A percentile compares a stretch with the other conserved stretches of the same genome.
Evolutionary conservation across 2,113 vertebrate species (phyloP).

Genomic region (Elgaria multicarinata): DNA sequence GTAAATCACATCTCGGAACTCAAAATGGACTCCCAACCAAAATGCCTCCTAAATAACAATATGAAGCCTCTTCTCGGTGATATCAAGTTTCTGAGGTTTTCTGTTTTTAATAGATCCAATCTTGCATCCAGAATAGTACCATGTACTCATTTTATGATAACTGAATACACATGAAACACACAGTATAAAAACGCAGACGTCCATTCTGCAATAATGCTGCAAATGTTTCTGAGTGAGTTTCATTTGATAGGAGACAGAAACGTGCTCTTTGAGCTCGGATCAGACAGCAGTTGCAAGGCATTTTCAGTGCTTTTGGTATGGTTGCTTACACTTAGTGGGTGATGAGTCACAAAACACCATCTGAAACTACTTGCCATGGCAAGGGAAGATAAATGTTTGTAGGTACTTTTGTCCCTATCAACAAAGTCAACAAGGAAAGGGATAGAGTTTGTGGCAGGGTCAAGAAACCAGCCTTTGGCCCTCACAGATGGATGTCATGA

Average conservation of each 20-base stretch:
- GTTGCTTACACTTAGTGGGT: constrained; percentile 40
- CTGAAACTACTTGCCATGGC: constrained; percentile 18
- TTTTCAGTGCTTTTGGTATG: constrained; percentile 34
- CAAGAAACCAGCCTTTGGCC: constrained; percentile 32
- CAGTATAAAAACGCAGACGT: constrained; percentile 6
- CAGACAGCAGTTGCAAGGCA: constrained; percentile 58
- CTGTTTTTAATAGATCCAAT: constrained; percentile 14
- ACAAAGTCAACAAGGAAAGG: constrained; percentile 20
- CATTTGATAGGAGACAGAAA: constrained; percentile 49
- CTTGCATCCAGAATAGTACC: constrained; percentile 10
- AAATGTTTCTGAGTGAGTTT: constrained; percentile 26
- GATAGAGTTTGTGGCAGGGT: constrained; percentile 12
- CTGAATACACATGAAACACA: constrained; percentile 30
- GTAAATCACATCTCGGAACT: background rate
- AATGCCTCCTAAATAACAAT: background rate
- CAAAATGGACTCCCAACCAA: background rate
- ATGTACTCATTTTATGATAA: constrained; percentile 44
- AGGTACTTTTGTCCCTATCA: constrained; percentile 21
- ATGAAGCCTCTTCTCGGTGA: background rate
- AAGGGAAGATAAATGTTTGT: constrained; percentile 23
- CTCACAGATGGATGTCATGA: constrained; percentile 2
- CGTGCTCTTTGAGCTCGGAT: constrained; percentile 30
- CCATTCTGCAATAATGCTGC: constrained; percentile 13
- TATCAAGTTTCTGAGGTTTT: constrained; percentile 18
- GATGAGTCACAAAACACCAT: constrained; percentile 49